A percentile compares a stretch with the other conserved stretches of the same genome.
Conservation (phyloP, 2,113 vertebrate species). For the Dicrurus megarhynchus region DNA sequence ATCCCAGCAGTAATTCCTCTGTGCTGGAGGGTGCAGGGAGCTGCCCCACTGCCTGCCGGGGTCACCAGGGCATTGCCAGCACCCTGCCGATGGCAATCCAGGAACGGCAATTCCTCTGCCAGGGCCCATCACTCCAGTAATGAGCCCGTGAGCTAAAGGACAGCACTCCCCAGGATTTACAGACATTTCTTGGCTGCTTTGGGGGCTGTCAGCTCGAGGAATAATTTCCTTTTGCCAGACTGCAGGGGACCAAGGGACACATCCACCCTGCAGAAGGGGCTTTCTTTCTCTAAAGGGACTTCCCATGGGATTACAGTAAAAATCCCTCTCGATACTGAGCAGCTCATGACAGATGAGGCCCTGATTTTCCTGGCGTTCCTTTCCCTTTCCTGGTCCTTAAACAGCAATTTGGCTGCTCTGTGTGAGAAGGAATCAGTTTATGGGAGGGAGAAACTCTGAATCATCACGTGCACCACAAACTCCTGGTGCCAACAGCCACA, state of each 20-base stretch:
- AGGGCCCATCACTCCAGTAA: constrained; percentile 55
- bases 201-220: background rate
- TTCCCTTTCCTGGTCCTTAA: background rate
- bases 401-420: background rate
- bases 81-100: constrained; percentile 51
- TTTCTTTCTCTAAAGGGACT: background rate
- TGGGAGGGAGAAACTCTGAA: constrained; percentile 13
- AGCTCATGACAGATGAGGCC: background rate
- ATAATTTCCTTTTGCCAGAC: background rate
- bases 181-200: background rate
- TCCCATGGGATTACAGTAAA: background rate
- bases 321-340: background rate
- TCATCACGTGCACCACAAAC: background rate
- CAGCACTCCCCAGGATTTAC: constrained; percentile 57
- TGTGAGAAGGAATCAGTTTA: background rate
- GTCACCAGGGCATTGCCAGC: constrained; percentile 54
- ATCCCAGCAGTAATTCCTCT: background rate
- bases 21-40: background rate
- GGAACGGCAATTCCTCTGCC: constrained; percentile 53
- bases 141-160: constrained; percentile 23
- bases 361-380: background rate
- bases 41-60: background rate
- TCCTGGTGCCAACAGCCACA: constrained; percentile 37
- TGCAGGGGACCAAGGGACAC: background rate
- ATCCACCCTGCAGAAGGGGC: background rate